These are phyloP conservation scores for Zele albiditarsus DNA, from an alignment of 2,888 invertebrate species.

Conservation along the genomic window DNA sequence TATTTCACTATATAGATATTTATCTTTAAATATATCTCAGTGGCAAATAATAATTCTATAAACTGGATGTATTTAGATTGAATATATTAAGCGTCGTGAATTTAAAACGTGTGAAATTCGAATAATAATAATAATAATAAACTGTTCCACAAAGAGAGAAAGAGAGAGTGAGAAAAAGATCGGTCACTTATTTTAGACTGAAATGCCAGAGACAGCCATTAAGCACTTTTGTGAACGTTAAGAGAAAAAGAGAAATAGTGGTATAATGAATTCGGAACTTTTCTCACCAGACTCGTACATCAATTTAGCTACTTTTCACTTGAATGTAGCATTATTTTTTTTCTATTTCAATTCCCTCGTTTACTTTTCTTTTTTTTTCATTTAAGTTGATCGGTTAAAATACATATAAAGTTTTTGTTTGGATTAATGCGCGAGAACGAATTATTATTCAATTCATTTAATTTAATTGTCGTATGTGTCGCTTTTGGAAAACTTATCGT, in stretches of 20 bases:
- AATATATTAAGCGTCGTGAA: background rate
- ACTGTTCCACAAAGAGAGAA: background rate
- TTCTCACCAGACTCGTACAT: constrained; percentile 53
- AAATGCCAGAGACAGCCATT: constrained; percentile 23
- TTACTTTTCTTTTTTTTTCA: constrained; percentile 29
- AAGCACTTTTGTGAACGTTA: constrained; percentile 14
- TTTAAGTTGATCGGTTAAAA: background rate
- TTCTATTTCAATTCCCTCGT: constrained; percentile 6
- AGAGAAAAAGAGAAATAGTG: background rate
- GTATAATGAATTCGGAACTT: constrained; percentile 28
- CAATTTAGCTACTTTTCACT: constrained; percentile 49
- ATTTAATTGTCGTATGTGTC: too few species aligned
- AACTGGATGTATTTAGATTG: background rate
- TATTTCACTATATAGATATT: background rate
- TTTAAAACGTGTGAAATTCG: background rate
- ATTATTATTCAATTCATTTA: too few species aligned
- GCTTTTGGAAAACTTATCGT: too few species aligned
- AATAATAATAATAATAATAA: background rate
- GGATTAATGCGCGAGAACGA: too few species aligned
- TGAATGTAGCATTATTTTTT: background rate
- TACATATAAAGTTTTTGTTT: too few species aligned
- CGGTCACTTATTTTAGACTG: constrained; percentile 31
- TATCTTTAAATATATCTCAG: background rate
- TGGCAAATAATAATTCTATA: background rate
- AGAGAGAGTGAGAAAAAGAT: background rate